Base-by-base conservation (phyloP, 2,888 invertebrate genomes). In the Disparrhopalites patrizii region DNA sequence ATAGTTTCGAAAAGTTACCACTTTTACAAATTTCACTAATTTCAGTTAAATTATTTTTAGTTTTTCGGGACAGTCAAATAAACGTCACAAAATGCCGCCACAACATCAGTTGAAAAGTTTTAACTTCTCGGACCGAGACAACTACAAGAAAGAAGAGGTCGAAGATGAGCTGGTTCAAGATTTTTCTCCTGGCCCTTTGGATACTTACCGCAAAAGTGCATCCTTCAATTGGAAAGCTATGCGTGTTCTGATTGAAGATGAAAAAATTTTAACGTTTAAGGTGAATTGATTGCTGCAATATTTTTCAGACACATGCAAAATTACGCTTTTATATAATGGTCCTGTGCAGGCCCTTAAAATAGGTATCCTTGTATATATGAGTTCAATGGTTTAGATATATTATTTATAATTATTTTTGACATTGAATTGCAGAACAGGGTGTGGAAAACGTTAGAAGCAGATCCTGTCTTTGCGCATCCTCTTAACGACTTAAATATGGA, bases 161-260 rank as follows among this genome's bases (percentile, higher is more conserved):
- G 55, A 52, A 28, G 65, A 58, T 30, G 65, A 58, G 7, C 36
- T 58, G 15, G 15, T 50, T 15, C 27, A 27, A 20, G 58, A 65
- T 28, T 58, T 81, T 40, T 79, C 80, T 30, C 70, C 77, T 18
- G 90, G 91, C 66, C 91, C 93, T 7, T 81, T 95, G 72, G 90
- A 90, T 77, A 80, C 77, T 0, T 94, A 90, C 79, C 85, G 95
- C 73, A 87, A 86, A 73, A 84, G 83, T 71, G 88, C 92, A 1
- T 86, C 87, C 18, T 94, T 95, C 77, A 85, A 92, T 78, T 94
- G 93, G 92, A 93, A 91, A 79, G 83, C 85, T 69, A 83, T 96
- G 79, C 89, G 88, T 77, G 77, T 90, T 50, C 84, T 90, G 62
- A 81, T 94, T 68, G 91, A 93, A 78, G 90, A 89, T 71, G 87